phyloP scores from a whole-genome alignment of 2,797 vertebrate genomes.

The Dallia pectoralis region DNA sequence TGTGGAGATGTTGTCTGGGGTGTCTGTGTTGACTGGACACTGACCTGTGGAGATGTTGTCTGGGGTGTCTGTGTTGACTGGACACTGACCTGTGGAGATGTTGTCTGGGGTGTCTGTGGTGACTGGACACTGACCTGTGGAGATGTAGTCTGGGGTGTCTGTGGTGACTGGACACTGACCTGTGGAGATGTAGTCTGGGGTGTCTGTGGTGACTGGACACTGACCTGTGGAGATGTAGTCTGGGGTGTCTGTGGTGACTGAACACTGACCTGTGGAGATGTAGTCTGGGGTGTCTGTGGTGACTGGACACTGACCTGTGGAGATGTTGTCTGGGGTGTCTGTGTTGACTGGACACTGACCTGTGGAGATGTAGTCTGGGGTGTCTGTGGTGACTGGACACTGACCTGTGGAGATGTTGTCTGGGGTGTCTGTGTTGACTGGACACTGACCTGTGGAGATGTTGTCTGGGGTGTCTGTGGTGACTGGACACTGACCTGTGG shows the following conservation, averaged over 20 bases:
- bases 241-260: conserved; percentile 16
- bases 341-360: conserved; percentile 45
- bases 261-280: conserved; percentile 46
- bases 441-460: conserved; percentile 47
- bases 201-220: conserved; percentile 23
- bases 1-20: conserved; percentile 30
- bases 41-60: conserved; percentile 50
- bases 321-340: conserved; percentile 30
- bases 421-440: conserved; percentile 28
- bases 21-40: conserved; percentile 14
- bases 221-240: conserved; percentile 50
- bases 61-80: conserved; percentile 24
- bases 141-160: conserved; percentile 29
- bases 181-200: conserved; percentile 27
- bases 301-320: conserved; percentile 46
- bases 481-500: conserved; percentile 45
- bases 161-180: conserved; percentile 49
- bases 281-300: conserved; percentile 27
- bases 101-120: conserved; percentile 40
- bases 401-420: conserved; percentile 50
- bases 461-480: conserved; percentile 22
- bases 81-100: conserved; percentile 47
- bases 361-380: conserved; percentile 30
- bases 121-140: conserved; percentile 44
- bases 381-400: conserved; percentile 13